Evolutionary conservation across 1,140 invertebrate genomes (phyloP).

Genomic region (Piezodorus guildinii): DNA sequence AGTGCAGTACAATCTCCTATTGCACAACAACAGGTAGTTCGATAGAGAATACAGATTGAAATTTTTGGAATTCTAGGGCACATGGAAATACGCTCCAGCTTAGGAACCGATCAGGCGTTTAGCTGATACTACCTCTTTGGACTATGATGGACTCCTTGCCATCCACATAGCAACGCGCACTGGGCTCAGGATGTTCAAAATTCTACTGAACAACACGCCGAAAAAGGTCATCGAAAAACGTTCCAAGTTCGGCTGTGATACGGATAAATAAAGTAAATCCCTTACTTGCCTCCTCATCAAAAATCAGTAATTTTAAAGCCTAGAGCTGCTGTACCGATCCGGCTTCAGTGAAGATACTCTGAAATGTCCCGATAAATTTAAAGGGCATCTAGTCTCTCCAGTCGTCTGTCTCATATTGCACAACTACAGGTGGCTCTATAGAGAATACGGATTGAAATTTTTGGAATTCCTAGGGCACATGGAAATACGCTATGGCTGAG

Average conservation of each 20-base stretch:
- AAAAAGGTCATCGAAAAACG: conserved; percentile 6
- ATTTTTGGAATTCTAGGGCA: conserved; percentile 14
- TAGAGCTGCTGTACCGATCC: conserved; percentile 1
- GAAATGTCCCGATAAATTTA: conserved; percentile 5
- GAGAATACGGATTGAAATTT: conserved; percentile 1
- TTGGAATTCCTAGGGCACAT: conserved; percentile 16
- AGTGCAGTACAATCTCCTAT: conserved; percentile 1
- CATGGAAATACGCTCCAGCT: neutral
- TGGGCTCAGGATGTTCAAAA: conserved; percentile 1
- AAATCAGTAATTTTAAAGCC: conserved; percentile 1
- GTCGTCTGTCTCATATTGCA: conserved; percentile 1
- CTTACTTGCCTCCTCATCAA: conserved; percentile 12
- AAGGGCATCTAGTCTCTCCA: conserved; percentile 4
- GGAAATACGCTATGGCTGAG: neutral
- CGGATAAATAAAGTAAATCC: neutral
- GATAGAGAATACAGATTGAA: neutral
- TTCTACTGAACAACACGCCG: conserved; percentile 5
- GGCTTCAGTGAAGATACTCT: conserved; percentile 5
- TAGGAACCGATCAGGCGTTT: neutral
- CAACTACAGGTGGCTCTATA: neutral
- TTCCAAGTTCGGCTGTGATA: neutral
- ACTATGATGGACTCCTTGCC: conserved; percentile 3
- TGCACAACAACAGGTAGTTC: neutral
- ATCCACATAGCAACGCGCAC: conserved; percentile 12
- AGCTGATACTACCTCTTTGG: conserved; percentile 5